Conservation (phyloP, 1,140 invertebrate species). For the Aphelinus atriplicis region DNA sequence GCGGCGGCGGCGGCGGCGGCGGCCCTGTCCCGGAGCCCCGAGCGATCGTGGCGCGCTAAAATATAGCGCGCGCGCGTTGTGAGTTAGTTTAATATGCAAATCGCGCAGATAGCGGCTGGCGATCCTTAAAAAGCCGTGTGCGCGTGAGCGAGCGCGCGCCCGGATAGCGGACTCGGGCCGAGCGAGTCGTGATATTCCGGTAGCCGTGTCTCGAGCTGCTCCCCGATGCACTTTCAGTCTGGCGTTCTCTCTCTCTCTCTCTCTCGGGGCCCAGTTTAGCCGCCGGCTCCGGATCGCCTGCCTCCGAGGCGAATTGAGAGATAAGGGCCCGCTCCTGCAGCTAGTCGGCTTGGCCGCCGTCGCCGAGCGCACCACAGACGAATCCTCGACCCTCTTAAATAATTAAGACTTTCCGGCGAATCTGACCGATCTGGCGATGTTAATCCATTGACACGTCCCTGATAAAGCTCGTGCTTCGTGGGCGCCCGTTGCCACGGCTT, state of each 20-base stretch:
- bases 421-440: slow-evolving; percentile 22
- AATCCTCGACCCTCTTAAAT: slow-evolving; percentile 20
- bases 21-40: background rate
- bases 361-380: slow-evolving; percentile 3
- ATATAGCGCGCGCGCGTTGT: slow-evolving; percentile 56
- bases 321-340: slow-evolving; percentile 52
- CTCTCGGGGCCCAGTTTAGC: background rate
- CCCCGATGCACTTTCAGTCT: background rate
- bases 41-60: slow-evolving; percentile 44
- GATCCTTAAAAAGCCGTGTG: slow-evolving; percentile 52
- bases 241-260: background rate
- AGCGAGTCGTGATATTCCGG: slow-evolving; percentile 59
- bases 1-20: too few relatives aligned
- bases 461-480: background rate
- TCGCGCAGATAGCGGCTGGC: slow-evolving; percentile 55
- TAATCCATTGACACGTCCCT: slow-evolving; percentile 19
- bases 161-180: background rate
- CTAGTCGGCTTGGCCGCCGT: slow-evolving; percentile 46
- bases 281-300: too few relatives aligned
- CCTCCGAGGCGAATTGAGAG: slow-evolving; percentile 52
- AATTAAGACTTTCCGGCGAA: slow-evolving; percentile 35
- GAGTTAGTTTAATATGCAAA: slow-evolving; percentile 65
- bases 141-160: too few relatives aligned
- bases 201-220: slow-evolving; percentile 52
- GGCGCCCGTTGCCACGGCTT: background rate